Base-by-base conservation (phyloP, 2,797 vertebrate species). In the Phrynocephalus vlangalii region DNA sequence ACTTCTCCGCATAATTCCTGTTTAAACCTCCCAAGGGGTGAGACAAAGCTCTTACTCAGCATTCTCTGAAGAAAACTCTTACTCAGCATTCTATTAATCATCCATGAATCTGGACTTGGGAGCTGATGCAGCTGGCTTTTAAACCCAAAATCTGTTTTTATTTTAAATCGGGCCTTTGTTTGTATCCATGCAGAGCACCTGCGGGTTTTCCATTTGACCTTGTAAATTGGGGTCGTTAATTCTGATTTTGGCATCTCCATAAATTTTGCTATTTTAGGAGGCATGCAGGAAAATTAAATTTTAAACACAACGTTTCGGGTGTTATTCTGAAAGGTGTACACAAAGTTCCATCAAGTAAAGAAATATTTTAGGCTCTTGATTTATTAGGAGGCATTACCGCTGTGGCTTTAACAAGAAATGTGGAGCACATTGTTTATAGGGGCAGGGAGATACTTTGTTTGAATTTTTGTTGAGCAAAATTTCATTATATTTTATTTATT, bases 261-360 rank as follows among this genome's bases (percentile, higher is more conserved):
- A 90, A 60, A 77, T 67, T 82, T 84, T 81, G 16, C 72, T 76
- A 76, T 89, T 90, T 87, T 79, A 56, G 66, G 82, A 81, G 78
- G 28, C 33, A 60, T 48, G 8, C 33, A 77, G 50, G 72, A 26
- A 76, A 84, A 87, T 84, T 56, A 77, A 80, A 87, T 77, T 88
- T 81, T n/a, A n/a, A n/a, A 76, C 56, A 88, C 52, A n/a, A 68
- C 1, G 22, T 75, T 84, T 80, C n/a, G n/a, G 1, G 52, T 67
- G 87, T 85, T 85, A 81, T 81, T 88, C 44, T 85, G 83, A 85
- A 68, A 30, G 60, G 70, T 88, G 60, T 68, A 68, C 83, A 82
- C 84, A 88, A 90, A 28, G 63, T 84, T 76, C 63, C 77, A 84
- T 81, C 82, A 87, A 67, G 44, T 24, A 38, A 67, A 68, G 38